Conservation (phyloP, 1,140 invertebrate genomes). For the Lepidotrigona ventralis region DNA sequence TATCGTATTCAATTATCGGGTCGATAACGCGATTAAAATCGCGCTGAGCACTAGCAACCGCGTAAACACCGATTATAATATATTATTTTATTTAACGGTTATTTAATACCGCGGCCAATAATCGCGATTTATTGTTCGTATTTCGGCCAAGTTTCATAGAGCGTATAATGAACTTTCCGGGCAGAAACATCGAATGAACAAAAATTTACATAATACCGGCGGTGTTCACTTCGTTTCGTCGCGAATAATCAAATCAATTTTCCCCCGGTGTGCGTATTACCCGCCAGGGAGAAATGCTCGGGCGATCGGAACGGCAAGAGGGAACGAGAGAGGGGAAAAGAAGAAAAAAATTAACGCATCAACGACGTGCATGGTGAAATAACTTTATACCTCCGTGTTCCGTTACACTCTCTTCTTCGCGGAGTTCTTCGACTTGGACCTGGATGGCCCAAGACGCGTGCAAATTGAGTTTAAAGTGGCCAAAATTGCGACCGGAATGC, state of each 20-base stretch:
- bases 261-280: not conserved
- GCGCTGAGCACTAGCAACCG: slow-evolving; percentile 32
- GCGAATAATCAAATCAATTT: slow-evolving; percentile 42
- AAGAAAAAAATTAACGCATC: slow-evolving; percentile 7
- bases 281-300: too few relatives aligned
- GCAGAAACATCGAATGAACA: slow-evolving; percentile 29
- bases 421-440: not conserved
- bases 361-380: not conserved
- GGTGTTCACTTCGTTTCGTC: slow-evolving; percentile 33
- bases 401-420: not conserved
- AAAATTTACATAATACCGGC: slow-evolving; percentile 46
- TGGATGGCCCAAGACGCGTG: not conserved
- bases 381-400: not conserved
- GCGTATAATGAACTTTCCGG: slow-evolving; percentile 46
- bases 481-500: slow-evolving; percentile 29
- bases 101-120: slow-evolving; percentile 53
- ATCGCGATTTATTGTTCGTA: slow-evolving; percentile 52
- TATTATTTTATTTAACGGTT: slow-evolving; percentile 52
- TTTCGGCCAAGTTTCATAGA: slow-evolving; percentile 55
- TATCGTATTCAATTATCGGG: slow-evolving; percentile 53
- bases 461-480: slow-evolving; percentile 32
- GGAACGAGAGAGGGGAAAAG: not conserved
- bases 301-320: not conserved
- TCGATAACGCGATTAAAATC: slow-evolving; percentile 61
- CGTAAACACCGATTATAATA: slow-evolving; percentile 61